phyloP scores from a whole-genome alignment of 2,888 invertebrate genomes.

The Sarcophaga variegata region DNA sequence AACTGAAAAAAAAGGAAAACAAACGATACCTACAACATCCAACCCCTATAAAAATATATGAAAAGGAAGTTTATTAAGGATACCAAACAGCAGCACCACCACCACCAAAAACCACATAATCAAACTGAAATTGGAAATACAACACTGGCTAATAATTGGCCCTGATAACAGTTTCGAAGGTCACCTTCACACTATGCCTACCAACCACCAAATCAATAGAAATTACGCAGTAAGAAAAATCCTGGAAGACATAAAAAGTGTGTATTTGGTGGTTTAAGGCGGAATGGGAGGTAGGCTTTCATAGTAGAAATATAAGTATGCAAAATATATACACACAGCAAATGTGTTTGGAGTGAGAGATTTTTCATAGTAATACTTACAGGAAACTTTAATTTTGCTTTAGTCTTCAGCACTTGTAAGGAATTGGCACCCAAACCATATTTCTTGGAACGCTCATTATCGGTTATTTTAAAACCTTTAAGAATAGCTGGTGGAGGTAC shows the following conservation, averaged over 20 bases:
- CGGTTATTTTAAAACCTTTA: constrained; percentile 81
- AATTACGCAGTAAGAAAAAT: background rate
- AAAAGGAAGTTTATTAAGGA: constrained; percentile 25
- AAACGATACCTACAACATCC: constrained; percentile 11
- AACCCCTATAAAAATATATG: background rate
- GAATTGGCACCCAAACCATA: constrained; percentile 81
- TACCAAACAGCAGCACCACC: no score
- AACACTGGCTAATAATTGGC: constrained; percentile 48
- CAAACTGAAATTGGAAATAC: constrained; percentile 39
- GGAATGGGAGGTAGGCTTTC: no score
- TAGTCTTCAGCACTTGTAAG: constrained; percentile 77
- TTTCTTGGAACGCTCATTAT: constrained; percentile 79
- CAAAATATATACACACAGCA: no score
- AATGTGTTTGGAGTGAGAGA: no score
- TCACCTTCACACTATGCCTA: constrained; percentile 26
- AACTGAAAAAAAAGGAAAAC: background rate
- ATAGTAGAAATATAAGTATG: no score
- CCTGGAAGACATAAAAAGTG: background rate
- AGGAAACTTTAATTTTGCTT: constrained; percentile 80
- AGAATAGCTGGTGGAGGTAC: constrained; percentile 67
- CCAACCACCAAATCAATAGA: no score
- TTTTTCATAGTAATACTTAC: constrained; percentile 74
- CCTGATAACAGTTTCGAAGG: constrained; percentile 54
- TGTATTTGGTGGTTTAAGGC: no score
- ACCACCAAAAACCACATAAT: constrained; percentile 15